Evolutionary conservation across 2,888 invertebrate genomes (phyloP), one percentile per base, ranked within the genome.

Genomic region (Cryptocheilus praepositus): DNA sequence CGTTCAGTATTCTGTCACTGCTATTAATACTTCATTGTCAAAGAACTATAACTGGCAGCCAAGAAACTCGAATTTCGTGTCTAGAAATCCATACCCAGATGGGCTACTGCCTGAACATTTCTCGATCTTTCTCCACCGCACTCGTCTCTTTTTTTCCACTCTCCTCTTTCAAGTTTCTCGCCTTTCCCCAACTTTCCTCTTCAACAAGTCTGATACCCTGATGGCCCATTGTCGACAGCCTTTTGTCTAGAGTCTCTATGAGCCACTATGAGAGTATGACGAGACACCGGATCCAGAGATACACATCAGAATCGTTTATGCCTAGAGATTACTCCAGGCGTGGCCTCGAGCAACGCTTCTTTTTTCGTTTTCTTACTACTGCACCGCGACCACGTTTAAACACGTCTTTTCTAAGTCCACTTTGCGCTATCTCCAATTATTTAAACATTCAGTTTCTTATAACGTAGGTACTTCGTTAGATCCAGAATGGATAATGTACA

Each of bases 141-240:
- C 59, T 63, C 64, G 66, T 16, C 60, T 25, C 58, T 46, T 36
- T 36, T 18, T 49, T 16, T n/a, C 15, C 49, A 49, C 36, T 36
- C 36, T 49, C 49, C 49, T 49, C 49, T 16, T 18, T 49, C 16
- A 49, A 18, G 49, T 18, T 25, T 55, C 62, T 21, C 55, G 49
- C 36, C 49, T 49, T 18, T 49, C 49, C n/a, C 36, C 36, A 36
- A 36, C 36, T 49, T 64, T 71, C 68, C 63, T 59, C 68, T 66
- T 49, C 64, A 53, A 43, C 60, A 57, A 70, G 65, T 60, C 70
- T 70, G 71, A 79, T 80, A 79, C 71, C 62, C 79, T 80, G 81
- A 82, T 82, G 77, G 82, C 74, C 78, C 70, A 83, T 85, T 85
- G 83, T 84, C 81, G 77, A 61, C 67, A 36, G 59, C 46, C 76